Percentiles rank a stretch among this genome's conserved stretches.
Conservation (phyloP, 2,888 invertebrate species). For the Campopleginae sp. region DNA sequence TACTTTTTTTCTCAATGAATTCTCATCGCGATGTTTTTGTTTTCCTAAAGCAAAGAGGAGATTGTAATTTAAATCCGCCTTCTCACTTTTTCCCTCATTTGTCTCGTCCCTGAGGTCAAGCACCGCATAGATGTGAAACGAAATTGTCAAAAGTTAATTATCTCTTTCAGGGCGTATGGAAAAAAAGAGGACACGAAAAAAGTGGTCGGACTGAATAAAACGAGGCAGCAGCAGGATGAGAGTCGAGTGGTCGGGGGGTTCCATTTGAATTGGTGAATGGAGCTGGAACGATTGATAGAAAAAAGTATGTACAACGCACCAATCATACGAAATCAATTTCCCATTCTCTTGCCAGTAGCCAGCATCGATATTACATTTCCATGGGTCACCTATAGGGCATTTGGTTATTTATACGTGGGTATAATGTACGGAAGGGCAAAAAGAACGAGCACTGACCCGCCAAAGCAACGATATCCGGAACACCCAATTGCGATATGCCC, state of each 20-base stretch:
- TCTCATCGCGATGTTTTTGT: not conserved
- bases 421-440: slow-evolving; percentile 23
- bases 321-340: slow-evolving; percentile 55
- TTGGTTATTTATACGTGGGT: not conserved
- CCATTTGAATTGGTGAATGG: slow-evolving; percentile 39
- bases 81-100: not conserved
- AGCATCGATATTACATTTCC: slow-evolving; percentile 41
- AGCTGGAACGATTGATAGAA: slow-evolving; percentile 23
- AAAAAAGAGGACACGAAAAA: slow-evolving; percentile 28
- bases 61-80: not conserved
- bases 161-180: slow-evolving; percentile 24
- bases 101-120: slow-evolving; percentile 14
- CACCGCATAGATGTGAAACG: slow-evolving; percentile 42
- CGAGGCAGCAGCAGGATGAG: not conserved
- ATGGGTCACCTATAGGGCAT: slow-evolving; percentile 7
- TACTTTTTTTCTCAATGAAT: not conserved
- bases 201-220: slow-evolving; percentile 34
- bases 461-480: slow-evolving; percentile 14
- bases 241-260: slow-evolving; percentile 2
- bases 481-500: slow-evolving; percentile 1
- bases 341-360: slow-evolving; percentile 29
- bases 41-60: not conserved
- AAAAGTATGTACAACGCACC: slow-evolving; percentile 29
- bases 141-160: slow-evolving; percentile 60
- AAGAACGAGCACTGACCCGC: not conserved